Evolutionary conservation across 2,113 vertebrate species (phyloP).

Genomic region (Centropus bengalensis): DNA sequence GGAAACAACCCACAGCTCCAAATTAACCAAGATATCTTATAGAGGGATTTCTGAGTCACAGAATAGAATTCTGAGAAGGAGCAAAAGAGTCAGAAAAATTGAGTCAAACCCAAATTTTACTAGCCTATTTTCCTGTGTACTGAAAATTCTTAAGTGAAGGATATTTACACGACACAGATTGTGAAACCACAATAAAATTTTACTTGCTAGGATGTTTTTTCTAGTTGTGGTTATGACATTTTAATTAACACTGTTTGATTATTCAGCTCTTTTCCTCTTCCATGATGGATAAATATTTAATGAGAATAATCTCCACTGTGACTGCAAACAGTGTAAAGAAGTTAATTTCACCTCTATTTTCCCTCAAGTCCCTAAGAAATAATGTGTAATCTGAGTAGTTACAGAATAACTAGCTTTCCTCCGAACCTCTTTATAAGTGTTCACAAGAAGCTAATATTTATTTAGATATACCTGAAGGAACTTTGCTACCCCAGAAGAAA

Average conservation of each 20-base stretch:
- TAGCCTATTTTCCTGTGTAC: background rate
- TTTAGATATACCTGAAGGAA: constrained; percentile 31
- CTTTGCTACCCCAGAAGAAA: background rate
- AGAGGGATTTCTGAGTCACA: background rate
- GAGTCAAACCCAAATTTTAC: background rate
- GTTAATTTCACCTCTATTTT: constrained; percentile 28
- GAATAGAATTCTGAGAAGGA: background rate
- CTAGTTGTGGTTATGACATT: constrained; percentile 60
- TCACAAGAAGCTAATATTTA: constrained; percentile 38
- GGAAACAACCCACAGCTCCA: background rate
- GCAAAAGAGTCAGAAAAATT: background rate
- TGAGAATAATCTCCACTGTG: constrained; percentile 29
- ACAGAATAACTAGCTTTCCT: constrained; percentile 10
- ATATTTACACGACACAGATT: background rate
- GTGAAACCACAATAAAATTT: constrained; percentile 34
- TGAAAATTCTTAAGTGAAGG: background rate
- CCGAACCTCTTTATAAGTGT: constrained; percentile 13
- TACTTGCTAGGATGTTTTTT: constrained; percentile 37
- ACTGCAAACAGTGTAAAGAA: constrained; percentile 20
- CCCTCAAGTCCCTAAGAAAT: constrained; percentile 8
- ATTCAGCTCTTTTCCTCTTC: constrained; percentile 24
- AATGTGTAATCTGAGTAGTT: constrained; percentile 5
- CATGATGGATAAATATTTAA: constrained; percentile 52
- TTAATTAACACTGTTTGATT: constrained; percentile 65
- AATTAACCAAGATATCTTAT: background rate